These are phyloP conservation scores for Rhingia rostrata DNA, from an alignment of 2,888 invertebrate species.

Conservation along the genomic window DNA sequence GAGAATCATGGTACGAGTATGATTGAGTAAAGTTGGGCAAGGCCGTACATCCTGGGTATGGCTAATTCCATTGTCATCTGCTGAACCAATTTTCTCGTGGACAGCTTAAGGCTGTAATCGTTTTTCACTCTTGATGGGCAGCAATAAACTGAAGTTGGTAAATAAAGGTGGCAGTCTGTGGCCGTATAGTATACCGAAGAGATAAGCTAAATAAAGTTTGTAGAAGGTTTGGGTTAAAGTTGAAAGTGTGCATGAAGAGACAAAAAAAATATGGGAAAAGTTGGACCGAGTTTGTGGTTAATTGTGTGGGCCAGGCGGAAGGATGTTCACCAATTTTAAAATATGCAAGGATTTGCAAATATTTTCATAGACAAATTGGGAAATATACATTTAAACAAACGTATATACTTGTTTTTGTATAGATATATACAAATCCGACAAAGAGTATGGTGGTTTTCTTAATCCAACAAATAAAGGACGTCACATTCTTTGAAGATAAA, in stretches of 20 bases:
- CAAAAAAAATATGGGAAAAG: neutral
- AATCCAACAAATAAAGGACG: too few relatives aligned
- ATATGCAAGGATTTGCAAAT: too few relatives aligned
- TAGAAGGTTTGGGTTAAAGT: neutral
- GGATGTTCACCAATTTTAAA: too few relatives aligned
- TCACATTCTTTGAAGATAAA: too few relatives aligned
- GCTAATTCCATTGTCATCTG: conserved; percentile 60
- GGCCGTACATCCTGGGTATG: conserved; percentile 46
- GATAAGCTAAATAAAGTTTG: conserved; percentile 4
- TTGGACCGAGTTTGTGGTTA: too few relatives aligned
- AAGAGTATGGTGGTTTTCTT: too few relatives aligned
- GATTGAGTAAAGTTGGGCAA: conserved; percentile 23
- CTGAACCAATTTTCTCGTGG: conserved; percentile 54
- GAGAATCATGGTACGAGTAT: neutral
- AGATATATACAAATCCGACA: too few relatives aligned
- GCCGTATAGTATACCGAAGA: neutral
- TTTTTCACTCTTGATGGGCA: conserved; percentile 48
- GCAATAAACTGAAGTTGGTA: conserved; percentile 68
- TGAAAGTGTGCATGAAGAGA: neutral
- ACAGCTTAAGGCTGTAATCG: conserved; percentile 65
- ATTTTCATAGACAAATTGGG: too few relatives aligned
- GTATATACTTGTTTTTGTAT: too few relatives aligned
- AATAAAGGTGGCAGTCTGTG: conserved; percentile 65
- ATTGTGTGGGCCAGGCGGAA: too few relatives aligned
- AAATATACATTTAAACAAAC: too few relatives aligned